These are phyloP conservation scores for Dicerorhinus sumatrensis DNA, from an alignment of 2,113 vertebrate species.

Conservation along the genomic window DNA sequence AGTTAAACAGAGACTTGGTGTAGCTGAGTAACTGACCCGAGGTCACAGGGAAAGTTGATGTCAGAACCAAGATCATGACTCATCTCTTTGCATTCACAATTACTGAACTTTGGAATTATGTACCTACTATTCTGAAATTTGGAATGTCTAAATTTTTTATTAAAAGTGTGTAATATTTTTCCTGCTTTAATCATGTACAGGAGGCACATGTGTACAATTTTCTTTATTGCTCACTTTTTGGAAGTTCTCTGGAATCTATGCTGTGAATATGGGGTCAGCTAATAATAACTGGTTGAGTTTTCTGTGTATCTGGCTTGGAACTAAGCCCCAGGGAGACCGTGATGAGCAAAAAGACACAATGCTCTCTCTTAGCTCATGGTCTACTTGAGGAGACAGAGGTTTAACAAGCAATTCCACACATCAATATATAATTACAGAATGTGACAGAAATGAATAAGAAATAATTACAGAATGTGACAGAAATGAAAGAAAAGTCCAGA, in stretches of 20 bases:
- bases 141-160: neutral
- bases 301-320: neutral
- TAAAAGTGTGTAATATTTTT: neutral
- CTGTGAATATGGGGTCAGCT: neutral
- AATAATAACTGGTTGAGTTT: neutral
- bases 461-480: neutral
- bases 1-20: neutral
- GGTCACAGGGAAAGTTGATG: neutral
- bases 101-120: neutral
- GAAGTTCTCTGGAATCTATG: neutral
- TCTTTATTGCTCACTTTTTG: neutral
- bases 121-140: neutral
- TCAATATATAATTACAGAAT: neutral
- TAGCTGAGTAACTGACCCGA: neutral
- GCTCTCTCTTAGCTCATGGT: neutral
- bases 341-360: neutral
- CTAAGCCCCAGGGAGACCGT: neutral
- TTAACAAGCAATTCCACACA: neutral
- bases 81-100: neutral
- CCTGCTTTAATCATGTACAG: neutral
- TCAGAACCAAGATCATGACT: neutral
- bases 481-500: neutral
- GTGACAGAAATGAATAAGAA: neutral
- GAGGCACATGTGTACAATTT: neutral
- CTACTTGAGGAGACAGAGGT: neutral